Evolutionary conservation across 2,797 vertebrate genomes (phyloP).

Genomic region (Tachyglossus aculeatus): DNA sequence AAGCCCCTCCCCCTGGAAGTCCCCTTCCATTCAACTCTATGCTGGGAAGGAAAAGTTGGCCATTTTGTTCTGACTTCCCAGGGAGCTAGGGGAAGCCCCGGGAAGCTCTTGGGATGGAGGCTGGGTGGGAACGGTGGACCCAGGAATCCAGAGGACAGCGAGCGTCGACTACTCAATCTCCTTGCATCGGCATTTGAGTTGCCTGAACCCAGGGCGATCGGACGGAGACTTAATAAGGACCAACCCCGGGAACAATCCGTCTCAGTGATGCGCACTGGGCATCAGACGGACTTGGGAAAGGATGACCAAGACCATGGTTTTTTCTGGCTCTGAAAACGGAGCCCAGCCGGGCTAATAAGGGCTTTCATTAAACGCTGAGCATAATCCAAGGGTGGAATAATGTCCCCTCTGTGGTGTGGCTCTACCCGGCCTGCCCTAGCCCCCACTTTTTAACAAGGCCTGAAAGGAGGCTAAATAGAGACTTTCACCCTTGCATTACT

Average conservation of each 20-base stretch:
- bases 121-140: too few species aligned
- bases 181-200: background rate
- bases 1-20: too few species aligned
- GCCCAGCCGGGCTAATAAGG: slow-evolving; percentile 74
- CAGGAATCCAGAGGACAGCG: too few species aligned
- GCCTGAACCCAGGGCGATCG: background rate
- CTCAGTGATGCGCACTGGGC: slow-evolving; percentile 24
- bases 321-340: slow-evolving; percentile 68
- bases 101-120: too few species aligned
- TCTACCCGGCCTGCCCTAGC: slow-evolving; percentile 50
- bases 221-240: slow-evolving; percentile 18
- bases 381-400: slow-evolving; percentile 71
- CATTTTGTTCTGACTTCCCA: too few species aligned
- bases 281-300: slow-evolving; percentile 64
- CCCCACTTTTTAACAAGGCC: slow-evolving; percentile 71
- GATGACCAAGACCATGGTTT: slow-evolving; percentile 65
- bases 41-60: too few species aligned
- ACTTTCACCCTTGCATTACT: slow-evolving; percentile 42
- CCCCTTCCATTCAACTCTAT: too few species aligned
- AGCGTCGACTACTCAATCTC: slow-evolving; percentile 1
- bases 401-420: slow-evolving; percentile 66
- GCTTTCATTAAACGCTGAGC: slow-evolving; percentile 70
- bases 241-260: slow-evolving; percentile 51
- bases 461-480: slow-evolving; percentile 62
- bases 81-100: too few species aligned